Base-by-base conservation (phyloP, 2,113 vertebrate species). In the Seriola rivoliana region DNA sequence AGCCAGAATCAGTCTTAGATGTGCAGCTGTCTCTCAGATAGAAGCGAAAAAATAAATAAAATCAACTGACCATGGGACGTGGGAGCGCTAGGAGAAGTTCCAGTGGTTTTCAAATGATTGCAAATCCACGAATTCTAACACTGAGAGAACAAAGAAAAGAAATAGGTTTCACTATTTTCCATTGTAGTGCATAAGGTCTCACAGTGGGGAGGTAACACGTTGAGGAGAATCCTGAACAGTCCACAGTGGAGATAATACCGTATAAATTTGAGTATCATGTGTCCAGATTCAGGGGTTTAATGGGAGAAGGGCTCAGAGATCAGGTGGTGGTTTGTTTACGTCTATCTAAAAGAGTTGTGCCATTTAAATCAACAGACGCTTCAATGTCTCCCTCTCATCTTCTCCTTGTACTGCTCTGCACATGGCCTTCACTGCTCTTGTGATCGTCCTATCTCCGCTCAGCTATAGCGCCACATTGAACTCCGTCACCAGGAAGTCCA, bases 401-500 rank as follows among this genome's bases (percentile, higher is more conserved):
- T 21, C 13, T 29, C 54, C 14, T 25, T 17, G 0, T 42, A 42
- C 52, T 42, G 57, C 34, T 67, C 23, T 64, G 71, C 42, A 72
- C 13, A 48, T 48, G 58, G 34, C 44, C 40, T 10, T 42, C 40
- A 36, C 66, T 29, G 58, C 59, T 46, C 25, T 64, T 9, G 0
- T 29, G 34, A 12, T 82, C 52, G 5, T 75, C 1, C 74, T 68
- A 60, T 57, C 67, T 62, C 54, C 62, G 1, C 1, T 23, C 73
- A 87, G 90, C 84, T 99, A 99, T 93, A 99, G 97, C 17, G 97
- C 96, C 17, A 99, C 96, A 4, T 99, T 99, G 92, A 99, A 99
- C 60, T 99, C 98, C 3, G 98, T 99, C 92, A 99, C 97, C 90
- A 99, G 92, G 92, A 99, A 99, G 93, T 99, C 98, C 4, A 99